phyloP scores from a whole-genome alignment of 2,113 vertebrate species.

The Cheirogaleus medius region DNA sequence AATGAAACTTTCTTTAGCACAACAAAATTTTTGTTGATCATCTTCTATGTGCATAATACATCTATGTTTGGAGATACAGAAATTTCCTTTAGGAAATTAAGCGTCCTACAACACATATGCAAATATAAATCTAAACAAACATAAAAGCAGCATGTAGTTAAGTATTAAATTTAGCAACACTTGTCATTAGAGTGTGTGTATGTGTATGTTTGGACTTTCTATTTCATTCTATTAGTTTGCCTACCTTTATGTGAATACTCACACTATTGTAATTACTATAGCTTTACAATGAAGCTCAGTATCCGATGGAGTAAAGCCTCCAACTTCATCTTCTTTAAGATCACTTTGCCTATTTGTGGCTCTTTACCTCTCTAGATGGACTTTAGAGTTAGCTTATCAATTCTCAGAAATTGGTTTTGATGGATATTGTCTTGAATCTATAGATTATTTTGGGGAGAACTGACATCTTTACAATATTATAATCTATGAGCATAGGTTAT shows the following conservation, averaged over 20 bases:
- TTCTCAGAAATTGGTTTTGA: background rate
- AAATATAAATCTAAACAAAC: background rate
- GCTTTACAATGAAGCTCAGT: background rate
- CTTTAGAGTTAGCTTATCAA: background rate
- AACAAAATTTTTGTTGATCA: background rate
- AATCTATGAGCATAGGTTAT: background rate
- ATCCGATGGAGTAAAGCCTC: background rate
- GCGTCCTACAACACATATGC: background rate
- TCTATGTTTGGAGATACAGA: background rate
- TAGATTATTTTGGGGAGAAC: background rate
- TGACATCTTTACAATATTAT: background rate
- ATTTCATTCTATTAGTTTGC: background rate
- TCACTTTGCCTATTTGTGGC: background rate
- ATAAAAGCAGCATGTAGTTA: background rate
- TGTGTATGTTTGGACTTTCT: background rate
- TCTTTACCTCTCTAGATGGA: background rate
- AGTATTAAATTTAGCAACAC: background rate
- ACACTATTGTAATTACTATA: background rate
- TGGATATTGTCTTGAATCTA: background rate
- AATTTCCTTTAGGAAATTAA: background rate
- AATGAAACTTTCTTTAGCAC: background rate
- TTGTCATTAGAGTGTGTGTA: background rate
- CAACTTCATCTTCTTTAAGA: background rate
- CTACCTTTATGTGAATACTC: background rate
- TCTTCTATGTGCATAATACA: background rate